Percentiles rank a stretch among this genome's conserved stretches.
Evolutionary conservation across 2,888 invertebrate genomes (phyloP).

Genomic region (Microdon myrmicae): DNA sequence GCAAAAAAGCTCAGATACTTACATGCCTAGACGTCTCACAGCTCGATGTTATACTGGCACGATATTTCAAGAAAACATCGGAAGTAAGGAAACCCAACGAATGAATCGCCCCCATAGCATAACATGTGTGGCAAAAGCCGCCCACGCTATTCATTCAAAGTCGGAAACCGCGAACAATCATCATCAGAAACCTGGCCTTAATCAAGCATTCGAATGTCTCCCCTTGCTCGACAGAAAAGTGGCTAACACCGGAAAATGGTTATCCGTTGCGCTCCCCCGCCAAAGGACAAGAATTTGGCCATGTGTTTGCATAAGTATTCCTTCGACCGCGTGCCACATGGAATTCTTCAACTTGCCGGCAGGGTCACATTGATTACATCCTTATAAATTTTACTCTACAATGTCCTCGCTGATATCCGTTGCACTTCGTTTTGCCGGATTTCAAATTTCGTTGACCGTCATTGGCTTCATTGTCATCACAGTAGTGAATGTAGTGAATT

Average conservation of each 20-base stretch:
- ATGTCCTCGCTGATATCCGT: neutral
- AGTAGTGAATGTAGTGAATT: neutral
- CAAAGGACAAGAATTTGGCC: slow-evolving; percentile 9
- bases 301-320: neutral
- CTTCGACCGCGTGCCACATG: slow-evolving; percentile 25
- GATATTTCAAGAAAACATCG: too few species aligned
- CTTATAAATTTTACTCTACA: slow-evolving; percentile 2
- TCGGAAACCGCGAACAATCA: too few species aligned
- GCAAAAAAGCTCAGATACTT: too few species aligned
- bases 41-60: too few species aligned
- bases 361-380: neutral
- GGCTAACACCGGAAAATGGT: slow-evolving; percentile 16
- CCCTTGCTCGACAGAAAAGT: too few species aligned
- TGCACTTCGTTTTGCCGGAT: slow-evolving; percentile 4
- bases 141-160: too few species aligned
- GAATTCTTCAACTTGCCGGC: slow-evolving; percentile 27
- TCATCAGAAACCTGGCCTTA: too few species aligned
- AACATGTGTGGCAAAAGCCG: too few species aligned
- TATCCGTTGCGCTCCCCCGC: slow-evolving; percentile 33
- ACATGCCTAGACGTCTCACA: too few species aligned
- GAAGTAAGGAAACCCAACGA: too few species aligned
- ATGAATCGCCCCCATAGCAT: too few species aligned
- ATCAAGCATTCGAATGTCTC: too few species aligned
- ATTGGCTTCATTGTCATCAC: slow-evolving; percentile 7
- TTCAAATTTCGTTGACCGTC: neutral